A percentile compares a stretch with the other conserved stretches of the same genome.
Evolutionary conservation across 2,888 invertebrate species (phyloP).

Genomic region (Cephus nigrinus): DNA sequence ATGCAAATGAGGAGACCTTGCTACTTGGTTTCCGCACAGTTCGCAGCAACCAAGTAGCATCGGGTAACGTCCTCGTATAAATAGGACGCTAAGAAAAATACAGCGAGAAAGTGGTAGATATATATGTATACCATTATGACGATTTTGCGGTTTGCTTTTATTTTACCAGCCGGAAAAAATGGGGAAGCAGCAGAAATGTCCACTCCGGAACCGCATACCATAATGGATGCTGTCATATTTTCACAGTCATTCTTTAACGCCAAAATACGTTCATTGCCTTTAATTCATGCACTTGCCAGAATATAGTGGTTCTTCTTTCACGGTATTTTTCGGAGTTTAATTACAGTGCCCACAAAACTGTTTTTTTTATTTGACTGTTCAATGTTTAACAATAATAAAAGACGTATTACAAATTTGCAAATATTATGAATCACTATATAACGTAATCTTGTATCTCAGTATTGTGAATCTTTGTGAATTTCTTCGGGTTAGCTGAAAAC

Average conservation of each 20-base stretch:
- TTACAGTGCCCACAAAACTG: not conserved
- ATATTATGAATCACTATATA: not conserved
- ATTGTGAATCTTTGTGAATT: not conserved
- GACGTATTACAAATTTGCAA: not conserved
- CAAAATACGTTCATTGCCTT: not conserved
- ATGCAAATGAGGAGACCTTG: constrained; percentile 16
- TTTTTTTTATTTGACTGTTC: not conserved
- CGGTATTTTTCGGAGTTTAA: not conserved
- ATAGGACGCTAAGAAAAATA: not conserved
- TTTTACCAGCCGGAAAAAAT: not conserved
- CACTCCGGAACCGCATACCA: not conserved
- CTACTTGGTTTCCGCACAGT: not conserved
- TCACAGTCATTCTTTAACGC: constrained; percentile 1
- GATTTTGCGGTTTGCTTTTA: not conserved
- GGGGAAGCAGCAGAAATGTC: not conserved
- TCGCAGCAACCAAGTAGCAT: not conserved
- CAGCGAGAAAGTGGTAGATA: not conserved
- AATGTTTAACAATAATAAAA: not conserved
- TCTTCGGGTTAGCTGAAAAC: not conserved
- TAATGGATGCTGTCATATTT: constrained; percentile 5
- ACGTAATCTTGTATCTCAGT: not conserved
- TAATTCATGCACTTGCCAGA: not conserved
- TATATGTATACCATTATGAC: not conserved
- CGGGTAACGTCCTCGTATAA: not conserved
- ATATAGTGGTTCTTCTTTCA: not conserved